Evolutionary conservation across 2,113 vertebrate species (phyloP), one percentile per base, ranked within the genome.

Genomic region (Porphyrio hochstetteri): DNA sequence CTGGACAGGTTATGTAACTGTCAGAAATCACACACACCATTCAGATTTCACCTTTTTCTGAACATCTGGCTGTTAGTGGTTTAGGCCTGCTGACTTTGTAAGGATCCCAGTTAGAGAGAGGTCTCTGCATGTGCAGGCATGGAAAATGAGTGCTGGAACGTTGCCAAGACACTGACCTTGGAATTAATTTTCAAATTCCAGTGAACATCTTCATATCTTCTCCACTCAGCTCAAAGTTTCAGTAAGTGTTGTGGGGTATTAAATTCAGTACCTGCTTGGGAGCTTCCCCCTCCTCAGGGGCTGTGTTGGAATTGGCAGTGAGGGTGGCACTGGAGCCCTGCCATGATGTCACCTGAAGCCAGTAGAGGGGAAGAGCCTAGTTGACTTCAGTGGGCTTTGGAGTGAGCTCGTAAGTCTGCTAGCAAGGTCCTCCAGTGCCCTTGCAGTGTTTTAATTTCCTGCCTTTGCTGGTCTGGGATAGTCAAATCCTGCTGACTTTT

Each of bases 1-100:
- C 88, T 75, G 96, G 77, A 44, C 84, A 76, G 88, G 65, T 96
- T 97, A 93, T 89, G 70, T 82, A 95, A 95, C 33, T 44, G 64
- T 57, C 83, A 91, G 88, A 70, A 95, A 92, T 61, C 69, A 89
- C 76, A 91, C 3, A 10, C 0, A 28, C 7, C 11, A 5, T 64
- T 86, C 86, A 81, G 61, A 36, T 76, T 95, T 84, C 65, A 95
- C 95, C 94, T 95, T 93, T 70, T 80, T 40, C 59, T 57, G 77
- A 92, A 95, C 95, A 96, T 97, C 95, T 96, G 95, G 77, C 86
- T 52, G 48, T 29, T 81, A 3, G 10, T 0, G 0, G 42, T 84
- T 79, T 38, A 65, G 84, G 61, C 72, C 78, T 71, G 57, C 83
- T 95, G 83, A 72, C 82, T 92, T 89, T 53, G 1, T 55, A 44